Evolutionary conservation across 2,797 vertebrate genomes (phyloP), one percentile per base, ranked within the genome.

Genomic region (Helarctos malayanus): DNA sequence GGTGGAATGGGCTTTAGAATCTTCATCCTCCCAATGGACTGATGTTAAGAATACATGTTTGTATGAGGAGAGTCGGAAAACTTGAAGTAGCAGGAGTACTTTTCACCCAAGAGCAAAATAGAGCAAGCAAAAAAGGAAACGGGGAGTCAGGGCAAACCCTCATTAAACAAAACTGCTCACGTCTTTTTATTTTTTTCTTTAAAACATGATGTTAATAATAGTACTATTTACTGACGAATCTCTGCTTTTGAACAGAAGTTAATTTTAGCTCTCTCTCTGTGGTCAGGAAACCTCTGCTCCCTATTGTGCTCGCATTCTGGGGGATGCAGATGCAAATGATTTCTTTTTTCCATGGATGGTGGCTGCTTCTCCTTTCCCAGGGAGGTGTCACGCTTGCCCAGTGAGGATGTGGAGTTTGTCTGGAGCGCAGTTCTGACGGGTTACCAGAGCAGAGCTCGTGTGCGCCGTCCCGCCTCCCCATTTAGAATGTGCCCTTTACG

Each of bases 201-300:
- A 52, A 97, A 81, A 49, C 41, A 25, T 7, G 5, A 21, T 38
- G 81, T 84, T 95, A 81, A 69, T 95, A 49, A 95, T 15, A 87
- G 65, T 0, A 10, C 76, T 79, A 49, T 85, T 92, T 52, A 63
- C 47, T 1, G 57, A 38, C 0, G 29, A 56, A 3, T 52, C 71
- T 82, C 25, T 47, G 89, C 68, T 81, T 91, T 69, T 49, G 78
- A 84, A 52, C 45, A 61, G 15, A 85, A 65, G 87, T 41, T 68
- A 49, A 54, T 52, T 65, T 90, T 56, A 63, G 78, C 68, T 79
- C 23, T 11, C 54, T 68, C 25, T 16, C 18, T 68, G 88, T 79
- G 88, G 92, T 61, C 88, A 65, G 65, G 68, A 49, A 27, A 19
- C 65, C 94, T 95, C 41, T 47, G 69, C 65, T 82, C 61, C 32